A percentile compares a stretch with the other conserved stretches of the same genome.
Evolutionary conservation across 2,797 vertebrate species (phyloP).

Genomic region (Sebastes vulpes): DNA sequence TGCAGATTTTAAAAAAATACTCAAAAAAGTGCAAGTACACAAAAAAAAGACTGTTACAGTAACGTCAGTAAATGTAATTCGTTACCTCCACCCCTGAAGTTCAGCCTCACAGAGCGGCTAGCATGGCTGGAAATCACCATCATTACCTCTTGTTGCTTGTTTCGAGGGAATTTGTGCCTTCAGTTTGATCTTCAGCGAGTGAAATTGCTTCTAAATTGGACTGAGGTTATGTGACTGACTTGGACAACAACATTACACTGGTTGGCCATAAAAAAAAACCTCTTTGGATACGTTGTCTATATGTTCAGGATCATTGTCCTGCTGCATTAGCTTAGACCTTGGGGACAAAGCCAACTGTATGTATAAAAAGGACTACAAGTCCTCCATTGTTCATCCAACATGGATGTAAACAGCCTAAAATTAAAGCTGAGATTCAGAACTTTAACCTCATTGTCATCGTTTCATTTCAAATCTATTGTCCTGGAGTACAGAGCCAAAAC

Average conservation of each 20-base stretch:
- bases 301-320: neutral
- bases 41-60: too few relatives aligned
- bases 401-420: neutral
- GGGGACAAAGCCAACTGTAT: too few relatives aligned
- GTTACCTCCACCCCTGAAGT: too few relatives aligned
- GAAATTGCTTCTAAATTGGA: too few relatives aligned
- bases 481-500: conserved; percentile 3
- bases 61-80: too few relatives aligned
- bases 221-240: neutral
- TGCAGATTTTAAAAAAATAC: too few relatives aligned
- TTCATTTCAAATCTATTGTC: conserved; percentile 12
- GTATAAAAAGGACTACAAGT: neutral
- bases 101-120: too few relatives aligned
- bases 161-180: neutral
- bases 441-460: neutral
- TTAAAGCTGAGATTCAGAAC: neutral
- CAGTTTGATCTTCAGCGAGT: too few relatives aligned
- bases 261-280: neutral
- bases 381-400: neutral
- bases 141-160: neutral
- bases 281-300: neutral
- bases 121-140: neutral
- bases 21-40: too few relatives aligned
- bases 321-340: neutral
- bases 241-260: neutral